Evolutionary conservation across 2,888 invertebrate species (phyloP), one percentile per base, ranked within the genome.

Genomic region (Macrostomum cliftonense): DNA sequence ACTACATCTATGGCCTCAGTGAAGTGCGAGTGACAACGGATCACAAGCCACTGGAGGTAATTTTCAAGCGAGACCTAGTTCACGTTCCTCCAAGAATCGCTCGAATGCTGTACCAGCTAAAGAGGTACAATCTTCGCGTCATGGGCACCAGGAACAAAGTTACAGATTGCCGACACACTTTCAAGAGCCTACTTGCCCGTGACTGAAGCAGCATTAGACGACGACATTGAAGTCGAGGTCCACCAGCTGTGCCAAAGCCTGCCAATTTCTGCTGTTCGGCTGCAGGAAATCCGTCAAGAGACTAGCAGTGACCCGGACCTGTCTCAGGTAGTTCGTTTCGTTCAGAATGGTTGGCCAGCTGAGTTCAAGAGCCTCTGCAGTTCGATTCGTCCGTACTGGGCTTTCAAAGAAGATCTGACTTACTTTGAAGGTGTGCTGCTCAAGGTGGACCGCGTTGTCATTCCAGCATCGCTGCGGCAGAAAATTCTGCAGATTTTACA

Each of bases 21-120:
- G 53, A 37, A n/a, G 40, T 52, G 12, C n/a, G 20, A 19, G 56
- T 57, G 16, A 38, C 51, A 36, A 51, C 51, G 39, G 56, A 56
- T 39, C 54, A 56, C 42, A 21, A 28, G 13, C 53, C 53, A 1
- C 39, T 53, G 42, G 19, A 42, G n/a, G 19, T 43, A 14, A 54
- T 53, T 16, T 37, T 50, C n/a, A 37, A 53, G 46, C 53, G 49
- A 20, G 49, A 52, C 21, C 28, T 54, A 2, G 12, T 46, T 28
- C 45, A 54, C 37, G 45, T 54, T 5, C 50, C 53, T 12, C 37
- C 49, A 13, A 5, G 53, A 16, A 21, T 53, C 12, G 52, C 53
- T 20, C 45, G 28, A 36, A 53, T 53, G 53, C n/a, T 45, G 14
- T 36, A 53, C 43, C 14, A 20, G 37, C 19, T 54, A 7, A 52